Conservation (phyloP, 2,888 invertebrate genomes). For the Sphecodes monilicornis region DNA sequence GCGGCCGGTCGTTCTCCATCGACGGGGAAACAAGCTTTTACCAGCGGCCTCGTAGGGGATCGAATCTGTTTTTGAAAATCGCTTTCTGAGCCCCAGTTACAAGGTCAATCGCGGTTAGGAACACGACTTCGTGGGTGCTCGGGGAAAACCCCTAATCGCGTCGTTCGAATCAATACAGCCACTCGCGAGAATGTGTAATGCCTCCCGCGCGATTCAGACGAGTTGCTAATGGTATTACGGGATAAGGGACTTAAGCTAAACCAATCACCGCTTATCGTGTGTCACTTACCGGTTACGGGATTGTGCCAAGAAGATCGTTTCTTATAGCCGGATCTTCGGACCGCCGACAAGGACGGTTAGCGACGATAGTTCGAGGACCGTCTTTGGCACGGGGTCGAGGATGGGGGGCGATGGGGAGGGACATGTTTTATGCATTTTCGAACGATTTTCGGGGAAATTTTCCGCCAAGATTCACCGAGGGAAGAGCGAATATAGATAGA, state of each 20-base stretch:
- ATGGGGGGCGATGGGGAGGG: neutral
- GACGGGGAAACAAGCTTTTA: neutral
- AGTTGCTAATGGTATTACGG: conserved; percentile 51
- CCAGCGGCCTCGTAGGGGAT: neutral
- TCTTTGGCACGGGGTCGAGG: conserved; percentile 13
- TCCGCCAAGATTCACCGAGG: neutral
- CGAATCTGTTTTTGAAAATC: neutral
- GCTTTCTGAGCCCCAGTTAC: neutral
- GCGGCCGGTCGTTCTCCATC: neutral
- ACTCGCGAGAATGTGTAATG: conserved; percentile 1
- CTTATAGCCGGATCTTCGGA: conserved; percentile 8
- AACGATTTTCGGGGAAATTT: neutral
- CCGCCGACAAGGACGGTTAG: neutral
- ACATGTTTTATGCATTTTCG: conserved; percentile 19
- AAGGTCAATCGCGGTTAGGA: neutral
- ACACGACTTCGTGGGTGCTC: neutral
- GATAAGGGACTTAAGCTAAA: conserved; percentile 57
- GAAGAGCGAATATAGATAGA: neutral
- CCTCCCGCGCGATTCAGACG: conserved; percentile 11
- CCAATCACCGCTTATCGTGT: conserved; percentile 53
- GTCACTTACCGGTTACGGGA: conserved; percentile 45
- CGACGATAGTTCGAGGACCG: neutral
- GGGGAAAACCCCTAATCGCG: conserved; percentile 20
- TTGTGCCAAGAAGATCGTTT: conserved; percentile 32
- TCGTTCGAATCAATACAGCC: conserved; percentile 12